Evolutionary conservation across 2,888 invertebrate genomes (phyloP), one percentile per base, ranked within the genome.

Genomic region (Ophion obscuratus): DNA sequence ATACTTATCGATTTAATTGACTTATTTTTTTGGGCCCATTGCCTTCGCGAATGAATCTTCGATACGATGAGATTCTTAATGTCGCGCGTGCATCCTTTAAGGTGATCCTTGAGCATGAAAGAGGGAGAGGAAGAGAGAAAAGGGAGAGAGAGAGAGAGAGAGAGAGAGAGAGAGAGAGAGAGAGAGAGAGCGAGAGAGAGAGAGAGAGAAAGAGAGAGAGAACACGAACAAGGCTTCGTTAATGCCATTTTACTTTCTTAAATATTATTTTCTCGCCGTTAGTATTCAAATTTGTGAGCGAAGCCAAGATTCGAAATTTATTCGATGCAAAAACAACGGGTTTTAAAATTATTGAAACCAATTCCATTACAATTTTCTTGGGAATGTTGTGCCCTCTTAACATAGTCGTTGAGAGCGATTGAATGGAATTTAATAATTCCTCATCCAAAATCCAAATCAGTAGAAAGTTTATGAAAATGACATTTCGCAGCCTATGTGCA

Each of bases 391-490:
- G 14, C 47, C 4, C 14, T 17, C 53, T 53, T 14, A 53, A 53
- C 53, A 17, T 17, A 14, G 11, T 53, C 11, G 2, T 14, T 53
- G 14, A 53, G 17, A 14, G 14, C 17, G 53, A 53, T 53, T 53
- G 53, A 5, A 53, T 4, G 17, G 4, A 14, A 53, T 53, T 53
- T 53, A 53, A 53, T 53, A 14, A 14, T 53, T 53, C 17, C 17
- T 53, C 14, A 53, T 14, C 40, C 40, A 9, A 40, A 9, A 40
- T 40, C 9, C 40, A 7, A 40, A 40, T 40, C 1, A 40, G 40
- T 40, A 40, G 40, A 40, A 44, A 44, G 44, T 53, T 70, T 70
- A 70, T 53, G 9, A 53, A 53, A 53, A 70, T 70, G 70, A 70
- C 27, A 70, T 70, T 70, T 70, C 9, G 17, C 17, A 17, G 20